A percentile compares a stretch with the other conserved stretches of the same genome.
Evolutionary conservation across 2,797 vertebrate species (phyloP).

Genomic region (Pangasius larnaudii): DNA sequence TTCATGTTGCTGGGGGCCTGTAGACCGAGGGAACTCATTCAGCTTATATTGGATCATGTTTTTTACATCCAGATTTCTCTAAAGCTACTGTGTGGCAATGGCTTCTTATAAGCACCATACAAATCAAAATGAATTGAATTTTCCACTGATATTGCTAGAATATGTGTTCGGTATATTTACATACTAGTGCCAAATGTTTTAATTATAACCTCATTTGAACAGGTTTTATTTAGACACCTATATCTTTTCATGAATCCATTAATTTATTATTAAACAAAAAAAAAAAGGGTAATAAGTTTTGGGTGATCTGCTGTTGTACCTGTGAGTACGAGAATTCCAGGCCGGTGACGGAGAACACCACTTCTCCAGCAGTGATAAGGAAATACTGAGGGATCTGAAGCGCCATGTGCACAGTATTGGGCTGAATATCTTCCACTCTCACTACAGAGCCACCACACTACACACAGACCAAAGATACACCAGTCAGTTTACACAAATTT

Average conservation of each 20-base stretch:
- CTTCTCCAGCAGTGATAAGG: conserved; percentile 89
- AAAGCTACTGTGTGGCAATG: background rate
- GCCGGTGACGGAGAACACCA: conserved; percentile 94
- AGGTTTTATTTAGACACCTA: background rate
- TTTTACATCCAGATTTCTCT: background rate
- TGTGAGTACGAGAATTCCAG: conserved; percentile 96
- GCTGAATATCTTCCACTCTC: conserved; percentile 77
- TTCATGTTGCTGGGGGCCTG: conserved; percentile 98
- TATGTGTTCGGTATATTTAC: background rate
- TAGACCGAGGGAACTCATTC: conserved; percentile 1
- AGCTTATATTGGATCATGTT: background rate
- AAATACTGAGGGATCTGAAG: conserved; percentile 97
- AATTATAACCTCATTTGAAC: background rate
- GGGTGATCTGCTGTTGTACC: conserved; percentile 70
- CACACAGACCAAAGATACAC: conserved; percentile 32
- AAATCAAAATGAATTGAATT: background rate
- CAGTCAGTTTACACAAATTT: conserved; percentile 2
- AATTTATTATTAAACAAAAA: conserved; percentile 3
- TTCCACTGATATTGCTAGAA: background rate
- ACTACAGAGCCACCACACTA: conserved; percentile 66
- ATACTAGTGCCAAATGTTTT: background rate
- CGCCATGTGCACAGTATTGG: conserved; percentile 88
- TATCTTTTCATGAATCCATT: background rate
- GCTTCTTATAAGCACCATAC: background rate
- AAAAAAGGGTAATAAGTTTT: background rate